Evolutionary conservation across 2,888 invertebrate species (phyloP).

Genomic region (Habroteleia sp.): DNA sequence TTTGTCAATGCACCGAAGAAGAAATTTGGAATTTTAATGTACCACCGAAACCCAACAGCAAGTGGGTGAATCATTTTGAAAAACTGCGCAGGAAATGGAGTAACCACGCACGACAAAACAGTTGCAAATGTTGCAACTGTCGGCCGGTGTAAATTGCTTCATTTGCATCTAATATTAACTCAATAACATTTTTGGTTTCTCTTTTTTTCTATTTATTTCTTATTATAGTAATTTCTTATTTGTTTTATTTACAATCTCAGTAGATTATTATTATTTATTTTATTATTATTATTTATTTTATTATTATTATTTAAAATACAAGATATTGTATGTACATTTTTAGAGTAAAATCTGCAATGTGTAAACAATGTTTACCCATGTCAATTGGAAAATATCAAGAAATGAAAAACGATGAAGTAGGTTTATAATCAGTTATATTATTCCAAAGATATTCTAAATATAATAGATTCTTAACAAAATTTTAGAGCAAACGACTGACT

Average conservation of each 20-base stretch:
- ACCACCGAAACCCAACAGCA: slow-evolving; percentile 74
- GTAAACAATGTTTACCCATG: slow-evolving; percentile 65
- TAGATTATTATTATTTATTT: neutral
- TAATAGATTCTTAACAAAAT: too few species aligned
- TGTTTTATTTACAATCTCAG: too few species aligned
- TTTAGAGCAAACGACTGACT: neutral
- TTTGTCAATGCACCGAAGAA: slow-evolving; percentile 74
- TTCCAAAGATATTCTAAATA: too few species aligned
- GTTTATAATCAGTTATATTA: too few species aligned
- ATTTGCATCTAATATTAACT: too few species aligned
- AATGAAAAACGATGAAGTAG: slow-evolving; percentile 30
- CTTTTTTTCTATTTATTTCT: too few species aligned
- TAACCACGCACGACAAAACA: slow-evolving; percentile 70
- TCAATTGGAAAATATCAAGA: slow-evolving; percentile 24
- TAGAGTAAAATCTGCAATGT: slow-evolving; percentile 68
- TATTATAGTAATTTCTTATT: too few species aligned
- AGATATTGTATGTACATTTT: neutral
- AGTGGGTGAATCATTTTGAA: slow-evolving; percentile 74
- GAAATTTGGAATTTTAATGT: slow-evolving; percentile 74
- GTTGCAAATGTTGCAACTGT: slow-evolving; percentile 74
- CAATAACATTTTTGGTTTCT: too few species aligned
- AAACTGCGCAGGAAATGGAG: slow-evolving; percentile 76
- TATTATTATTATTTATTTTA: neutral
- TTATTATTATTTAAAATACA: neutral
- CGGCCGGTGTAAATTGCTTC: slow-evolving; percentile 67